Base-by-base conservation (phyloP, 1,140 invertebrate genomes). In the Hyposmocoma kahamanoa region DNA sequence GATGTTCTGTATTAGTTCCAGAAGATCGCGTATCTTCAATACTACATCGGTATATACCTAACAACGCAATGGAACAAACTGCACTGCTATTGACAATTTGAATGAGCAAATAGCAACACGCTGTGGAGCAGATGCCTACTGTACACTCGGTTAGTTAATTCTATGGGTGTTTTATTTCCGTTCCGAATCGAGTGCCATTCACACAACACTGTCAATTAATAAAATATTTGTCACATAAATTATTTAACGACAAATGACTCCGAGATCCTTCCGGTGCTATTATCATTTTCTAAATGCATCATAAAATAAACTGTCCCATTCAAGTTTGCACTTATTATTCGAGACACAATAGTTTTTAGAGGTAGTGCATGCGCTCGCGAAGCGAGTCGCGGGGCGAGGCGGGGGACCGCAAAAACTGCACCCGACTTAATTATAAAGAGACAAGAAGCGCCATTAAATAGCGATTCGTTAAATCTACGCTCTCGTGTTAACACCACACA, bases 391-490 rank as follows among this genome's bases (percentile, higher is more conserved):
- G 50, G 42, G 55, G 22, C 57, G 62, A 53, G 44, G 32, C 42
- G 50, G 47, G 42, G 52, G 53, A 66, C 75, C 73, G 67, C 79
- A 85, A 85, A 85, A 85, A 85, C 72, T 83, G 77, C 79, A 77
- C 75, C 76, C 72, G 74, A 83, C 79, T 85, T 85, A 83, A 84
- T 84, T 84, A 84, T 84, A 84, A 81, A 81, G 79, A 84, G 79
- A 84, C 81, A 84, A 84, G 81, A 83, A 83, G 66, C 72, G 79
- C 75, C 68, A 83, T 84, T 70, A 84, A 84, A 84, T 82, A 82
- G 59, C 77, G 73, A 84, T 84, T 81, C 81, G 78, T 82, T 79
- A 77, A 81, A 84, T 84, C 76, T 79, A 82, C 78, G 72, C 76
- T 81, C 66, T 71, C 67, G 66, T 77, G 77, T 81, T 80, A 81